A percentile compares a stretch with the other conserved stretches of the same genome.
Conservation (phyloP, 30 jellyfish, hydroid and myxozoan genomes). For the Chrysaora quinquecirrha region DNA sequence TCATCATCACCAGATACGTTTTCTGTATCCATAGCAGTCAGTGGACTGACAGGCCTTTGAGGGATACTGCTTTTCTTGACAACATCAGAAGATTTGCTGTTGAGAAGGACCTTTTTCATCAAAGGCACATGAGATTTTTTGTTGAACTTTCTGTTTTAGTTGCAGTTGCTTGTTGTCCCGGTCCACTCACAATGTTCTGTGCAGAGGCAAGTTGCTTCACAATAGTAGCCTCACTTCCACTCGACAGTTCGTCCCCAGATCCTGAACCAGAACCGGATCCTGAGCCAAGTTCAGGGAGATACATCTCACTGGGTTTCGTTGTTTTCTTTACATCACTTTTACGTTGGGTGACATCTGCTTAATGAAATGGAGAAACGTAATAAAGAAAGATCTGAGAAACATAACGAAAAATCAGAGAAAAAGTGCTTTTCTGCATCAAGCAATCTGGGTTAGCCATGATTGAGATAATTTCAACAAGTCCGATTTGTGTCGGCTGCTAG, state of each 20-base stretch:
- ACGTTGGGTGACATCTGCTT: background rate
- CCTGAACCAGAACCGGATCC: slow-evolving; percentile 87
- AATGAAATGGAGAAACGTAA: slow-evolving; percentile 3
- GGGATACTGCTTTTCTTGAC: slow-evolving; percentile 70
- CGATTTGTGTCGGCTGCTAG: too few relatives aligned
- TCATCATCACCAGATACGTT: slow-evolving; percentile 62
- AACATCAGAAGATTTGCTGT: slow-evolving; percentile 18
- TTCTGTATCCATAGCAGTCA: slow-evolving; percentile 67
- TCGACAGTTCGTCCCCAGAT: slow-evolving; percentile 68
- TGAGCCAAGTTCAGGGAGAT: slow-evolving; percentile 60
- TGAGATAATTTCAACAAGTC: too few relatives aligned
- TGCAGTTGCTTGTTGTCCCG: slow-evolving; percentile 34
- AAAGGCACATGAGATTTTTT: slow-evolving; percentile 23
- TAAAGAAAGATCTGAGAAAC: background rate
- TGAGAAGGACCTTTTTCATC: slow-evolving; percentile 14
- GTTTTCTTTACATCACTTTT: slow-evolving; percentile 5
- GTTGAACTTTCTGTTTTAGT: background rate
- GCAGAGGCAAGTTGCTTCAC: slow-evolving; percentile 71
- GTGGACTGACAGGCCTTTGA: slow-evolving; percentile 69
- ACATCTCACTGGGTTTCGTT: background rate
- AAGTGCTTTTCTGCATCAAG: too few relatives aligned
- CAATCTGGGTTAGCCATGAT: too few relatives aligned
- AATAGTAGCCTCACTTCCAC: slow-evolving; percentile 73
- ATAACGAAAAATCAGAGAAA: too few relatives aligned
- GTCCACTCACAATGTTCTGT: slow-evolving; percentile 63